Conservation (phyloP, 2,888 invertebrate genomes). For the Pseudococcus longispinus region DNA sequence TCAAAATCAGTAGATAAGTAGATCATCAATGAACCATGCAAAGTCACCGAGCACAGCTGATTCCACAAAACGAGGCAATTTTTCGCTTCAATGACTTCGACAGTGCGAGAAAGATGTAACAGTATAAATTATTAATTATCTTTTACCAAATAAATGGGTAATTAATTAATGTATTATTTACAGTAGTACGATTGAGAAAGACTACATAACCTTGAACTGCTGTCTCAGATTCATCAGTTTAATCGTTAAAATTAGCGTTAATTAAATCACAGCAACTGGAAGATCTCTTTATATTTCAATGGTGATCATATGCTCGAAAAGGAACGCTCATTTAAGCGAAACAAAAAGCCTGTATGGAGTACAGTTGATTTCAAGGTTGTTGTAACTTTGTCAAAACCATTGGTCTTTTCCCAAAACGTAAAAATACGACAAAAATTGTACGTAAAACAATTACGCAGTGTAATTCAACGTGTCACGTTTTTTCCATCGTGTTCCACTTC, state of each 20-base stretch:
- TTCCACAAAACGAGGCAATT: constrained; percentile 10
- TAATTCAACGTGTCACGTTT: constrained; percentile 29
- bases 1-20: not conserved
- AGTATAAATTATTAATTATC: constrained; percentile 16
- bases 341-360: not conserved
- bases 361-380: constrained; percentile 36
- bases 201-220: constrained; percentile 7
- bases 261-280: constrained; percentile 24
- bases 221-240: constrained; percentile 3
- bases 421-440: not conserved
- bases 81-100: not conserved
- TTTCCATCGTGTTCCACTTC: not conserved
- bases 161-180: constrained; percentile 35
- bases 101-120: not conserved
- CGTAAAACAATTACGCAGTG: not conserved
- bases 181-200: constrained; percentile 19
- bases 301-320: not conserved
- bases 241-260: constrained; percentile 38
- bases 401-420: not conserved
- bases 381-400: constrained; percentile 5
- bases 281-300: constrained; percentile 16
- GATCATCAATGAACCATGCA: not conserved
- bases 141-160: constrained; percentile 19
- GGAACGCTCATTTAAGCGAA: not conserved
- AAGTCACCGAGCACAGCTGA: not conserved